phyloP scores from a whole-genome alignment of 2,888 invertebrate genomes.

The Plusia festucae region DNA sequence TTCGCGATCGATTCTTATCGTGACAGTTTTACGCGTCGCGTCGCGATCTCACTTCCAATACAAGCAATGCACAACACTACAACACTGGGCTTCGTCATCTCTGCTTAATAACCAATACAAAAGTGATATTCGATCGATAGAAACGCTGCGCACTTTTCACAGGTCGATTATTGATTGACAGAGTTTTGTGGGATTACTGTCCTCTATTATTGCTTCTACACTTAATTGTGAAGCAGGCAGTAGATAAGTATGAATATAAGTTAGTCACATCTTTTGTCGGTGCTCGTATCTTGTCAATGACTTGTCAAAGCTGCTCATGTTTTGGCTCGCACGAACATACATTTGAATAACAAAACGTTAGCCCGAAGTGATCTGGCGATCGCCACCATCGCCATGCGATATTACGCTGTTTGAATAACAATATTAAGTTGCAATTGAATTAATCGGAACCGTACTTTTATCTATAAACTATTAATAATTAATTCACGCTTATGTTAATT shows the following conservation, averaged over 20 bases:
- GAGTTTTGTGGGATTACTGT: constrained; percentile 30
- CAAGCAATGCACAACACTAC: constrained; percentile 61
- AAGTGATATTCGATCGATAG: constrained; percentile 37
- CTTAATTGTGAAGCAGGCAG: constrained; percentile 30
- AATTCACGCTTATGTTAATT: constrained; percentile 56
- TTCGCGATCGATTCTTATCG: constrained; percentile 82
- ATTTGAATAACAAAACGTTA: constrained; percentile 74
- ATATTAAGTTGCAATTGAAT: constrained; percentile 61
- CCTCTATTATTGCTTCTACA: constrained; percentile 30
- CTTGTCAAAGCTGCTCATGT: constrained; percentile 67
- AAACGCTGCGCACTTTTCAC: constrained; percentile 42
- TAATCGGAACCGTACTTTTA: constrained; percentile 42
- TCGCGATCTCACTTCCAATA: constrained; percentile 75
- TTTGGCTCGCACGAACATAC: constrained; percentile 59
- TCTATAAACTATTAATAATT: constrained; percentile 50
- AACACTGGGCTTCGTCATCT: constrained; percentile 45
- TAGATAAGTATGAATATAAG: constrained; percentile 43
- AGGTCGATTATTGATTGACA: constrained; percentile 50
- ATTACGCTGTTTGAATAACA: constrained; percentile 54
- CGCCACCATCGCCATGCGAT: constrained; percentile 45
- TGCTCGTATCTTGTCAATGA: constrained; percentile 63
- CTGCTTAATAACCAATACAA: constrained; percentile 45
- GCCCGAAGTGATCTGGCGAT: constrained; percentile 59
- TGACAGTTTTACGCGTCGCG: constrained; percentile 85
- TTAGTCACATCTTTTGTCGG: constrained; percentile 61